Evolutionary conservation across 2,888 invertebrate species (phyloP), one percentile per base, ranked within the genome.

Genomic region (Zelleria hepariella): DNA sequence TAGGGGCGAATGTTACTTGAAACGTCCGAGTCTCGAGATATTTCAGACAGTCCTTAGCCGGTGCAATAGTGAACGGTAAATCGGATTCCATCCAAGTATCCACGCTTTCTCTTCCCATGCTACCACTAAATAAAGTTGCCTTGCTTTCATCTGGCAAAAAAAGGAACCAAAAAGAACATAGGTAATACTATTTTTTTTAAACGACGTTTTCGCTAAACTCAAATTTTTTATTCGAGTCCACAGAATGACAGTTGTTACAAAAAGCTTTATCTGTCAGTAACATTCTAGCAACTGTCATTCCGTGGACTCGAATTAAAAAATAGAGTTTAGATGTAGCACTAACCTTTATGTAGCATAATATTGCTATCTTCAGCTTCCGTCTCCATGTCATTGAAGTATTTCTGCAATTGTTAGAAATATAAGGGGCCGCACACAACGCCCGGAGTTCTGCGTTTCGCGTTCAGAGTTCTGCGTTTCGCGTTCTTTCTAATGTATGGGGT

Each of bases 1-100:
- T 68, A 0, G 93, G 93, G 2, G 86, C 74, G 73, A 93, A 93
- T 2, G 77, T 88, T 0, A 92, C 76, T 58, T 68, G 83, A 64
- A 90, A 91, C 8, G 68, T 67, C 59, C 73, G 64, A 20, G 62
- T 78, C 67, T 87, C 72, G 1, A 74, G 75, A 0, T 92, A 89
- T 2, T 74, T 69, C 8, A 93, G 72, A 58, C 80, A 83, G 10
- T 77, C 83, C 57, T 70, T 77, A 10, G 69, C 68, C 0, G 92
- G 92, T 56, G 77, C 71, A 63, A 92, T 86, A 42, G 67, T 66
- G 65, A 92, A 91, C 0, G 92, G 91, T 58, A 90, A 67, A 61
- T 84, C 78, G 2, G 78, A 66, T 64, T 88, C 87, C 59, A 84
- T 82, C 82, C 84, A 86, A 0, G 86, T 86, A 63, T 88, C 85